Evolutionary conservation across 1,140 invertebrate species (phyloP), one percentile per base, ranked within the genome.

Genomic region (Melitaea cinxia): DNA sequence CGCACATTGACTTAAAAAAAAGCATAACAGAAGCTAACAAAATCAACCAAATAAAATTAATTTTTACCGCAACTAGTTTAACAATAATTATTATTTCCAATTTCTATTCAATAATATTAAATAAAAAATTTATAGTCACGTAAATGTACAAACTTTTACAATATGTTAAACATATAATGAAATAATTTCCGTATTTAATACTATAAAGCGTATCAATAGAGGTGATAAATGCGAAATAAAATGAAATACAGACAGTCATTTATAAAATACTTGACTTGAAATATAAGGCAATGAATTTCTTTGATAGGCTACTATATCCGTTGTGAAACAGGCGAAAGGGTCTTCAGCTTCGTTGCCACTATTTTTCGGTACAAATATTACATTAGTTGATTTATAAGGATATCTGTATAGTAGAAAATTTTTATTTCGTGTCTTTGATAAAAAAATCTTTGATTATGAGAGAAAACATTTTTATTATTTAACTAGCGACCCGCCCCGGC

Each of bases 201-300:
- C 14, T 1, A 17, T 17, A 19, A 33, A 59, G 42, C 26, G 45
- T 19, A 47, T 47, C 33, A 17, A 39, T 53, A 15, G 23, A 53
- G 42, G 21, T 12, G 33, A 53, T 53, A 61, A 61, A 61, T 17
- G 33, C 5, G 9, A 17, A 42, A 45, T 45, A 28, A 65, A 53
- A 59, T 56, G 23, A 39, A 52, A 65, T 58, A 65, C 55, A 65
- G 54, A 45, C 35, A 54, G 15, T 42, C 24, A 58, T 65, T 65
- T 52, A 65, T 63, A 54, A 63, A 47, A 42, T 47, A 37, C 50
- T 70, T 45, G 52, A 28, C 17, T 68, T 63, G 65, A 72, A 61
- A 68, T 68, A 68, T 72, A 62, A 65, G 23, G 57, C 61, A 53
- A 72, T 72, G 70, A 65, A 72, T 68, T 68, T 68, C 53, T 57